Conservation (phyloP, 2,797 vertebrate genomes). For the Mycteria americana region DNA sequence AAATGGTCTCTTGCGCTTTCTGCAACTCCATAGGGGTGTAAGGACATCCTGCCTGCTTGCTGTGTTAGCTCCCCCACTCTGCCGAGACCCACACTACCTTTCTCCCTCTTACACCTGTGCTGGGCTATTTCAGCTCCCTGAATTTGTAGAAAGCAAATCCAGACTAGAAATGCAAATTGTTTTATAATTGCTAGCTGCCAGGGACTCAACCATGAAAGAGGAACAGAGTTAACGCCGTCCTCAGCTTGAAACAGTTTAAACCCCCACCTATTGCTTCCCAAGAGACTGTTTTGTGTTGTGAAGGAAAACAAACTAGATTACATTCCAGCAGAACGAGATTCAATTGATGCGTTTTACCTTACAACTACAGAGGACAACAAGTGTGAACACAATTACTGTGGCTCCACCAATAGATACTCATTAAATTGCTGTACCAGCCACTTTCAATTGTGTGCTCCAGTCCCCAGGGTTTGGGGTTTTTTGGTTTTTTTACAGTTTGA, state of each 20-base stretch:
- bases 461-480: neutral
- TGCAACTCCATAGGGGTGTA: neutral
- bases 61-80: neutral
- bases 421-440: conserved; percentile 15
- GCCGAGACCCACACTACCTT: neutral
- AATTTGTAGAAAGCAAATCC: neutral
- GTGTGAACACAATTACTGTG: conserved; percentile 24
- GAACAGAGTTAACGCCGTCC: neutral
- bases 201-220: neutral
- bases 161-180: neutral
- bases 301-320: conserved; percentile 32
- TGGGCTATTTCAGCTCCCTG: neutral
- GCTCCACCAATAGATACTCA: neutral
- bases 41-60: neutral
- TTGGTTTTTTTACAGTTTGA: neutral
- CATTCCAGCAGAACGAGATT: neutral
- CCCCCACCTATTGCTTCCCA: neutral
- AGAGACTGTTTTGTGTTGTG: neutral
- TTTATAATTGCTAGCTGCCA: neutral
- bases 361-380: neutral
- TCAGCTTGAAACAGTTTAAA: conserved; percentile 9
- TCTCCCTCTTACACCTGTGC: neutral
- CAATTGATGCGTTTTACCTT: neutral
- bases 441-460: neutral
- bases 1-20: neutral